Base-by-base conservation (phyloP, 2,113 vertebrate genomes). In the Nycticebus coucang region DNA sequence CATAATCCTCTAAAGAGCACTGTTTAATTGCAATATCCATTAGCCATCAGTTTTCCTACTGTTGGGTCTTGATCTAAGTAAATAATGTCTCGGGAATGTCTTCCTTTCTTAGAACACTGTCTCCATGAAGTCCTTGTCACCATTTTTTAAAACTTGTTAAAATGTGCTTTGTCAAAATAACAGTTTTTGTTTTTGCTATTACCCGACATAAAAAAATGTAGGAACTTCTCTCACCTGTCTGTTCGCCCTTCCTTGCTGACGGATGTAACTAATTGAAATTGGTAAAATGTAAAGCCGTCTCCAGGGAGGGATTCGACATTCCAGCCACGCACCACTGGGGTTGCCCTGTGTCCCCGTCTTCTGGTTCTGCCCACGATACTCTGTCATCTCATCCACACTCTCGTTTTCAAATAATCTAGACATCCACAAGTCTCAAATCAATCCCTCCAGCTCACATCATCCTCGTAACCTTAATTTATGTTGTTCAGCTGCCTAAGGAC, bases 1-100 rank as follows among this genome's bases (percentile, higher is more conserved):
- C 37, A 86, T 28, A 91, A 75, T 53, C 68, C 71, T 91, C 72
- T 91, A n/a, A 77, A 86, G 62, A 87, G 28, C 26, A 95, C 30
- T 22, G 4, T 59, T 35, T 55, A 78, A 80, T 60, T n/a, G 74
- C 55, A 60, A 74, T 68, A 19, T n/a, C 37, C 41, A 41, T 89
- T 22, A 37, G 60, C 78, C n/a, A 41, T 59, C 0, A 28, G 45
- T 77, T 83, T 41, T 85, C 26, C 41, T 77, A 28, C 22, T 41
- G 12, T 11, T 90, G 53, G 55, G 50, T 0, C 50, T 19, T 84
- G 66, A 91, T 74, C 60, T 66, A 59, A 30, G 12, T 60, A 87
- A 78, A 83, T 69, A 62, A 93, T 75, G 90, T 66, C 62, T 66
- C 45, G n/a, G 7, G n/a, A 87, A 60, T 50, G 30, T 37, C 55